These are phyloP conservation scores for Phaonia tiefii DNA, from an alignment of 2,888 invertebrate genomes.

Conservation along the genomic window DNA sequence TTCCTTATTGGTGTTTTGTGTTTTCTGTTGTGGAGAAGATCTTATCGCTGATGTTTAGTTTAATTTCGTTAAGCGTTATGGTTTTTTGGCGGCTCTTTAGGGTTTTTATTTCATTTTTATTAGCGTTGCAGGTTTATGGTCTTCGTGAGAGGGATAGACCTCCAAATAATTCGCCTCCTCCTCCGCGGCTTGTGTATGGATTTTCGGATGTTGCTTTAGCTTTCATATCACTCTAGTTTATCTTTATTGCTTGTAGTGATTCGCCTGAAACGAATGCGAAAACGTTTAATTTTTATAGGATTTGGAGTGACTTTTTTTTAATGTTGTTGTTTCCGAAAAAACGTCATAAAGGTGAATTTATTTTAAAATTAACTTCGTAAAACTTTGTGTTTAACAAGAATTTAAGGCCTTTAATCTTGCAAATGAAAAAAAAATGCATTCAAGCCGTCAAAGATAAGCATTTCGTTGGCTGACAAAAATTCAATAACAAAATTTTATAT, in stretches of 20 bases:
- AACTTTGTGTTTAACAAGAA: neutral
- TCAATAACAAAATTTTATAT: too few species aligned
- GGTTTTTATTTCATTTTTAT: constrained; percentile 46
- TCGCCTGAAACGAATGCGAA: constrained; percentile 32
- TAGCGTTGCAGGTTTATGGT: neutral
- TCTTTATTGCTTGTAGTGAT: constrained; percentile 59
- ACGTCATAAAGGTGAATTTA: constrained; percentile 33
- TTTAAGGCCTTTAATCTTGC: too few species aligned
- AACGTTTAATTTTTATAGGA: constrained; percentile 12
- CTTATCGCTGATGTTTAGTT: constrained; percentile 54
- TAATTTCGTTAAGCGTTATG: constrained; percentile 52
- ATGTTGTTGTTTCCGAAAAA: neutral
- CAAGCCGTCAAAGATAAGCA: too few species aligned
- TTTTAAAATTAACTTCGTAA: constrained; percentile 23
- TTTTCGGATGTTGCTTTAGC: constrained; percentile 11
- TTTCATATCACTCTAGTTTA: constrained; percentile 15
- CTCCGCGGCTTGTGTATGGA: neutral
- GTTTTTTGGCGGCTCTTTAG: constrained; percentile 56
- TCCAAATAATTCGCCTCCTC: constrained; percentile 28
- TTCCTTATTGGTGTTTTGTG: constrained; percentile 35
- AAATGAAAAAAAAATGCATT: too few species aligned
- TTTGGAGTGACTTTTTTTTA: too few species aligned
- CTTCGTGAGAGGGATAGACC: constrained; percentile 19
- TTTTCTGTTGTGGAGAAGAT: constrained; percentile 27
- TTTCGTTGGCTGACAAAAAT: too few species aligned